phyloP scores from a whole-genome alignment of 2,797 vertebrate genomes.

The Pteropus rufus region DNA sequence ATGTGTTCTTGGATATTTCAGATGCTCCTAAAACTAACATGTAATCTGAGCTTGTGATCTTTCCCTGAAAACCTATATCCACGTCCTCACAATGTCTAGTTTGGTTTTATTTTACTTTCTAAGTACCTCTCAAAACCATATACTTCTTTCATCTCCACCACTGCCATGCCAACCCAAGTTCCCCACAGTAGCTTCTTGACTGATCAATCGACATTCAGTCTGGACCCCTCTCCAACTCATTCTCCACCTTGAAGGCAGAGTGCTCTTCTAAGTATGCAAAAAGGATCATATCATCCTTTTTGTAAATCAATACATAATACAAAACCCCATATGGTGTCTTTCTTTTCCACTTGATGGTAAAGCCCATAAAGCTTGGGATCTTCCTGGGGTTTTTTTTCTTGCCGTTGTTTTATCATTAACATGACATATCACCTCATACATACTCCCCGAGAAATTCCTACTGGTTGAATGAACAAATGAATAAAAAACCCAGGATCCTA shows the following conservation, averaged over 20 bases:
- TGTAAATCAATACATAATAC: neutral
- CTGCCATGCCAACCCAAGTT: neutral
- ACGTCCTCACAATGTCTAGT: neutral
- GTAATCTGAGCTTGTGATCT: neutral
- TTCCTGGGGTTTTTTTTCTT: neutral
- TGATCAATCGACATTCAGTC: neutral
- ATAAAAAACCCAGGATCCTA: neutral
- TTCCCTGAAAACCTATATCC: neutral
- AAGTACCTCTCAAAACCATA: neutral
- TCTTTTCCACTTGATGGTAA: neutral
- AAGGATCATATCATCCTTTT: neutral
- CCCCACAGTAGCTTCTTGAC: neutral
- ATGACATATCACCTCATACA: rapidly evolving
- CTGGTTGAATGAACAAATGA: neutral
- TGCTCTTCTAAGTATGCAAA: neutral
- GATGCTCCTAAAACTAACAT: neutral
- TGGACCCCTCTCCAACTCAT: neutral
- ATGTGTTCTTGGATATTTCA: too few species aligned
- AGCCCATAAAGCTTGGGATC: neutral
- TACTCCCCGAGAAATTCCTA: neutral
- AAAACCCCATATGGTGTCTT: neutral
- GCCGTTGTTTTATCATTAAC: neutral
- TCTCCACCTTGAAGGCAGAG: neutral
- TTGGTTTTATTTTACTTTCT: neutral
- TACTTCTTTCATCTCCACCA: neutral